phyloP scores from a whole-genome alignment of 2,113 vertebrate species.

The Phaetusa simplex region DNA sequence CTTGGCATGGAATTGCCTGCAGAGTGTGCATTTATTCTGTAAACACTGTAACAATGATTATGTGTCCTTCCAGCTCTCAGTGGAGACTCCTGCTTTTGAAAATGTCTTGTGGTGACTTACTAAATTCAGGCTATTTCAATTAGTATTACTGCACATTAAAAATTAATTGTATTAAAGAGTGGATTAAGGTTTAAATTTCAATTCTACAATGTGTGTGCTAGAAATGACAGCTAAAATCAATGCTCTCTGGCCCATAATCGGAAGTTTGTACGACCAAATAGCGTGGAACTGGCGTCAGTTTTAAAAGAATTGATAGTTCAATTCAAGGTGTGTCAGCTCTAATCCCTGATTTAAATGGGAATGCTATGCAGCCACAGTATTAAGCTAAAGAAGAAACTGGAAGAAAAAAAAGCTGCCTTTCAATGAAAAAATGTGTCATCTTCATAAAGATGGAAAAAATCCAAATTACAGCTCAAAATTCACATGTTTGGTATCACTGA shows the following conservation, averaged over 20 bases:
- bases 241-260: slow-evolving; percentile 74
- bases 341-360: slow-evolving; percentile 54
- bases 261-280: slow-evolving; percentile 51
- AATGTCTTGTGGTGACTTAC: slow-evolving; percentile 86
- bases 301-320: slow-evolving; percentile 70
- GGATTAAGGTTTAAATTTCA: slow-evolving; percentile 94
- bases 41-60: slow-evolving; percentile 82
- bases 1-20: slow-evolving; percentile 43
- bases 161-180: slow-evolving; percentile 92
- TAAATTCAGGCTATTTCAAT: slow-evolving; percentile 93
- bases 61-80: slow-evolving; percentile 86
- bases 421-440: slow-evolving; percentile 1
- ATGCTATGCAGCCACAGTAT: not conserved
- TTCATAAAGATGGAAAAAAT: slow-evolving; percentile 28
- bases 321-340: slow-evolving; percentile 67
- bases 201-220: slow-evolving; percentile 77
- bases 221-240: slow-evolving; percentile 87
- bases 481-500: not conserved
- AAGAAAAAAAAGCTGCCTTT: not conserved
- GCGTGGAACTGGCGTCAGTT: slow-evolving; percentile 67
- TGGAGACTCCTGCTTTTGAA: slow-evolving; percentile 86
- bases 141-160: slow-evolving; percentile 98
- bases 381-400: slow-evolving; percentile 12
- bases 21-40: slow-evolving; percentile 60
- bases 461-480: slow-evolving; percentile 32